These are phyloP conservation scores for Abrostola tripartita DNA, from an alignment of 2,888 invertebrate genomes.

Conservation along the genomic window DNA sequence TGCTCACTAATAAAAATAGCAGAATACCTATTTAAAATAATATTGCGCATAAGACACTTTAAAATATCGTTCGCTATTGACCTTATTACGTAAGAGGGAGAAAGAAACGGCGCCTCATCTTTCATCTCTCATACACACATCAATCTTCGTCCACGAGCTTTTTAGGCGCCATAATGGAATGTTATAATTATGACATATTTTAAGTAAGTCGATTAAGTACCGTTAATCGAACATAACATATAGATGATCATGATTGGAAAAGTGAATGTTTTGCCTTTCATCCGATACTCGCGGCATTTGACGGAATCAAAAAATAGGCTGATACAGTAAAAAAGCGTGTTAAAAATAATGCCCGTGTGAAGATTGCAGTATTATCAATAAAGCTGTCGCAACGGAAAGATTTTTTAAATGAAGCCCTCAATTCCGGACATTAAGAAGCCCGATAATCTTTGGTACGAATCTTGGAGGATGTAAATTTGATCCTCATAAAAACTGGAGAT, in stretches of 20 bases:
- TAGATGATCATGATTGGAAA: conserved; percentile 34
- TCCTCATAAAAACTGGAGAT: conserved; percentile 15
- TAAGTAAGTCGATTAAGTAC: conserved; percentile 28
- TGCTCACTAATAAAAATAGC: background rate
- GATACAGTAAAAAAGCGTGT: conserved; percentile 12
- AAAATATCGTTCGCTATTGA: conserved; percentile 1
- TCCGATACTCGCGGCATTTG: conserved; percentile 28
- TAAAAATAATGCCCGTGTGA: conserved; percentile 35
- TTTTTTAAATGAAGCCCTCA: conserved; percentile 29
- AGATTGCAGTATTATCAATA: conserved; percentile 11
- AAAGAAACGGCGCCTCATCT: conserved; percentile 27
- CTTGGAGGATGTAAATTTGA: conserved; percentile 41
- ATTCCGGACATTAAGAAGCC: conserved; percentile 49
- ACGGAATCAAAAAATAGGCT: conserved; percentile 22
- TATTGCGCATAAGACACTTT: conserved; percentile 3
- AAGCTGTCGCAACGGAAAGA: conserved; percentile 3
- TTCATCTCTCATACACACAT: conserved; percentile 33
- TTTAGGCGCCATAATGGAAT: conserved; percentile 29
- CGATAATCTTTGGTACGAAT: conserved; percentile 23
- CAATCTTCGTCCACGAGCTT: conserved; percentile 37
- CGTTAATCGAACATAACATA: conserved; percentile 41
- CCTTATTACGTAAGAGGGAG: conserved; percentile 4
- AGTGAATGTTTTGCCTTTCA: conserved; percentile 32
- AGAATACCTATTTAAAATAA: too few species aligned
- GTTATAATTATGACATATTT: conserved; percentile 43